Percentiles rank a stretch among this genome's conserved stretches.
Conservation (phyloP, 2,797 vertebrate species). For the Helarctos malayanus region DNA sequence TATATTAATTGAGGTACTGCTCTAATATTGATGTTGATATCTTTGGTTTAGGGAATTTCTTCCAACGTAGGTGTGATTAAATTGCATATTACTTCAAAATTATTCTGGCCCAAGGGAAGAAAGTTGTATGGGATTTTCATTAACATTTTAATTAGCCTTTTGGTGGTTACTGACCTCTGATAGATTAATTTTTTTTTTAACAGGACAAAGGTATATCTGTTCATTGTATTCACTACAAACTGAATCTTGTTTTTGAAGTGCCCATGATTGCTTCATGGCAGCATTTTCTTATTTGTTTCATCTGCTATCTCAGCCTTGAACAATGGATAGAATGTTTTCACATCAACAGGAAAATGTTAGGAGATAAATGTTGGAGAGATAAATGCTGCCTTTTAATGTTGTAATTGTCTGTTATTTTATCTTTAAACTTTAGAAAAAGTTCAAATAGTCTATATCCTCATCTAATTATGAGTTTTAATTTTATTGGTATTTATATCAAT, state of each 20-base stretch:
- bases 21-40: not conserved
- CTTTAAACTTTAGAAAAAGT: not conserved
- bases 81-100: slow-evolving; percentile 45
- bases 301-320: slow-evolving; percentile 51
- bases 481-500: not conserved
- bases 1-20: slow-evolving; percentile 13
- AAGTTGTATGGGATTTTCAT: slow-evolving; percentile 69
- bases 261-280: not conserved
- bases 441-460: slow-evolving; percentile 2
- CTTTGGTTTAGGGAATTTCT: slow-evolving; percentile 55
- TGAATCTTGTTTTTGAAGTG: slow-evolving; percentile 10
- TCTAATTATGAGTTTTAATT: slow-evolving; percentile 14
- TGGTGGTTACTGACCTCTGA: slow-evolving; percentile 63
- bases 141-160: slow-evolving; percentile 76
- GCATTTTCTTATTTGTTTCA: slow-evolving; percentile 42
- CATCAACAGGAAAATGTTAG: not conserved
- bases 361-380: not conserved
- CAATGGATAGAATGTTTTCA: slow-evolving; percentile 29
- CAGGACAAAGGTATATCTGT: slow-evolving; percentile 55
- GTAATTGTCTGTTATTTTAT: slow-evolving; percentile 46
- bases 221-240: slow-evolving; percentile 32
- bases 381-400: slow-evolving; percentile 16
- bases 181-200: not conserved
- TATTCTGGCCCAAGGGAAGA: slow-evolving; percentile 47
- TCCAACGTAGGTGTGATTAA: slow-evolving; percentile 49